phyloP scores from a whole-genome alignment of 2,888 invertebrate genomes.

The Tanypteryx hageni region DNA sequence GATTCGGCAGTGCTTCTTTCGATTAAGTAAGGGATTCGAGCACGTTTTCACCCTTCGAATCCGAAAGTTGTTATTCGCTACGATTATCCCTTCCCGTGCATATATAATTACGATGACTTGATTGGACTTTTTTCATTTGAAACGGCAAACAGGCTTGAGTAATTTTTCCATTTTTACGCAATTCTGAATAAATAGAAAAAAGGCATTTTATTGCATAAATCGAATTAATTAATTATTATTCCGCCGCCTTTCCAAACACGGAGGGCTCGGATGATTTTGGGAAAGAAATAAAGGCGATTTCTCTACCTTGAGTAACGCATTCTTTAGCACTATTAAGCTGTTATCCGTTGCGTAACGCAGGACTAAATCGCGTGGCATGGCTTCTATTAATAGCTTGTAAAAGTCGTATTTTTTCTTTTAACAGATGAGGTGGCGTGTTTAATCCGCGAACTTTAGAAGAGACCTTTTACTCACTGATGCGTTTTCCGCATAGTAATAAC shows the following conservation, averaged over 20 bases:
- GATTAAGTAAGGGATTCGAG: too few species aligned
- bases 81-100: neutral
- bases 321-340: neutral
- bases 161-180: neutral
- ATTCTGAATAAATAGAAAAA: neutral
- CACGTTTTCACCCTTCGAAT: neutral
- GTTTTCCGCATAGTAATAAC: too few species aligned
- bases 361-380: too few species aligned
- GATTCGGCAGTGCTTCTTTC: too few species aligned
- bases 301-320: neutral
- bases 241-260: neutral
- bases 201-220: neutral
- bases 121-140: neutral
- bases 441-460: too few species aligned
- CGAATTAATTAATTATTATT: neutral
- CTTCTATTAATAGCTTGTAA: too few species aligned
- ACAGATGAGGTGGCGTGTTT: too few species aligned
- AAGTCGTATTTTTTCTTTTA: too few species aligned
- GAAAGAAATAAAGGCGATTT: neutral
- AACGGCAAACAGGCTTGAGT: neutral
- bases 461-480: too few species aligned
- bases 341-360: neutral
- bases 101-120: neutral
- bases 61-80: neutral
- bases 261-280: neutral